Evolutionary conservation across 1,140 invertebrate species (phyloP).

Genomic region (Babylonia areolata): DNA sequence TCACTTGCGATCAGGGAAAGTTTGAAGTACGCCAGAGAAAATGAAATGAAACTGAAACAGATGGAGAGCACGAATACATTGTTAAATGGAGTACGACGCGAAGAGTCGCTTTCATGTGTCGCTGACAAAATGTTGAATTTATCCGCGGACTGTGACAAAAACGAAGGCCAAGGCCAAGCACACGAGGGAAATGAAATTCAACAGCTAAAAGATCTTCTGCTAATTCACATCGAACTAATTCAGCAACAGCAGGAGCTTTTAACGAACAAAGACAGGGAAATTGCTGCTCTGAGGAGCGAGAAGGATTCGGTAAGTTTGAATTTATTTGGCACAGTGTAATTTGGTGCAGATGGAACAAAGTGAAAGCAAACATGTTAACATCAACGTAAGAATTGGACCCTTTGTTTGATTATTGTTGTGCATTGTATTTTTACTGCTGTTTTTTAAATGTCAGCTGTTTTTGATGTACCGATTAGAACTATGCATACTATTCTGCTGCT

Average conservation of each 20-base stretch:
- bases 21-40: conserved; percentile 60
- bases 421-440: too few relatives aligned
- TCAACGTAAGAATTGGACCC: too few relatives aligned
- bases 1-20: conserved; percentile 65
- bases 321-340: too few relatives aligned
- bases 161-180: conserved; percentile 13
- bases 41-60: conserved; percentile 41
- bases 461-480: not conserved
- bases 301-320: conserved; percentile 54
- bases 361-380: too few relatives aligned
- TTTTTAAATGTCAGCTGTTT: too few relatives aligned
- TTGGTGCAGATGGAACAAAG: too few relatives aligned
- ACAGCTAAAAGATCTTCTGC: conserved; percentile 59
- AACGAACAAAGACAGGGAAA: conserved; percentile 58
- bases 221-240: conserved; percentile 61
- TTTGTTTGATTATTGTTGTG: too few relatives aligned
- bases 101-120: conserved; percentile 34
- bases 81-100: conserved; percentile 9
- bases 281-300: conserved; percentile 50
- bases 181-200: conserved; percentile 41
- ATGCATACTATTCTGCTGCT: not conserved
- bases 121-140: conserved; percentile 33
- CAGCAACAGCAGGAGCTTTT: conserved; percentile 63
- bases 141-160: conserved; percentile 8
- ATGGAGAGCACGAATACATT: conserved; percentile 13